These are phyloP conservation scores for Silurus asotus DNA, from an alignment of 2,113 vertebrate genomes.

Conservation along the genomic window DNA sequence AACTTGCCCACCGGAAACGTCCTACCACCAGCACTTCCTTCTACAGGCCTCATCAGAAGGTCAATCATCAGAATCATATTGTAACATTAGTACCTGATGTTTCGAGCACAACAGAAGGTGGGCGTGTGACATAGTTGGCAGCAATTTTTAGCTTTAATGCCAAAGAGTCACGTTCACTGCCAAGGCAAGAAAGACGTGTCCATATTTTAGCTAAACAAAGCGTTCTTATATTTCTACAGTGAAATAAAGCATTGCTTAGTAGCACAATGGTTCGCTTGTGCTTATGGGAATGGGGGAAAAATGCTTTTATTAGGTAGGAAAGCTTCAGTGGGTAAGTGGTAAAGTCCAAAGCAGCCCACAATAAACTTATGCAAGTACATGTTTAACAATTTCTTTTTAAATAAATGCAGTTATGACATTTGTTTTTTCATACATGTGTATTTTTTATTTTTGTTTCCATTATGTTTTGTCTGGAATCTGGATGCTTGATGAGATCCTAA, in stretches of 20 bases:
- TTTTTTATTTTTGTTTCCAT: too few relatives aligned
- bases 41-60: neutral
- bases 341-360: neutral
- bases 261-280: neutral
- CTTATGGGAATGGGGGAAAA: neutral
- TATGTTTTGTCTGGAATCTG: too few relatives aligned
- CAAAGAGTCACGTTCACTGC: neutral
- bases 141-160: neutral
- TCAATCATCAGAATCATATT: neutral
- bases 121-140: neutral
- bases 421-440: too few relatives aligned
- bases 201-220: slow-evolving; percentile 1
- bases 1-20: neutral
- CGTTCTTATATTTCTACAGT: neutral
- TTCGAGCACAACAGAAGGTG: slow-evolving; percentile 3
- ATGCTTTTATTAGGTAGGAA: neutral
- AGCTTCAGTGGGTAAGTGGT: neutral
- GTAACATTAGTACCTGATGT: neutral
- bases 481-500: too few relatives aligned
- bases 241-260: neutral
- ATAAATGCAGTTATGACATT: neutral
- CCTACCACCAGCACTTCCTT: neutral
- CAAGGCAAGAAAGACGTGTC: slow-evolving; percentile 2
- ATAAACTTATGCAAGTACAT: neutral
- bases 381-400: neutral